Conservation (phyloP, 2,888 invertebrate genomes). For the Pimpla rufipes region DNA sequence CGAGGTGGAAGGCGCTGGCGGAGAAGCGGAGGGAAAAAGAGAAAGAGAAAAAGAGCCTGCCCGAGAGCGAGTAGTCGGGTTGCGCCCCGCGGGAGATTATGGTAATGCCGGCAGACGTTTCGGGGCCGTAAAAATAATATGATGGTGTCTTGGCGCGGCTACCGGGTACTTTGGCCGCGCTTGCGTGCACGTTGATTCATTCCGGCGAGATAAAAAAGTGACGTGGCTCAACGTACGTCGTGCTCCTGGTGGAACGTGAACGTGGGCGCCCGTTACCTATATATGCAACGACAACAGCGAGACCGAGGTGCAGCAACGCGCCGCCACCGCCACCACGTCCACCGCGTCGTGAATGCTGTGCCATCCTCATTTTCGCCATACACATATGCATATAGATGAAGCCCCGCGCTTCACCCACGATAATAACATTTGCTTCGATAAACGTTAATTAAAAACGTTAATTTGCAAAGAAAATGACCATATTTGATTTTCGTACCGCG, state of each 20-base stretch:
- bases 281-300: conserved; percentile 34
- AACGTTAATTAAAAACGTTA: neutral
- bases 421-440: neutral
- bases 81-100: conserved; percentile 79
- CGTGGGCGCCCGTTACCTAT: conserved; percentile 64
- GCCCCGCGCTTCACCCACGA: neutral
- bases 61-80: conserved; percentile 66
- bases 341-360: neutral
- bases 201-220: conserved; percentile 68
- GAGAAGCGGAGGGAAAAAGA: conserved; percentile 52
- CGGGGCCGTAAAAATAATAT: conserved; percentile 83
- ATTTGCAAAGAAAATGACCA: too few relatives aligned
- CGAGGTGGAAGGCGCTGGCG: conserved; percentile 28
- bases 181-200: conserved; percentile 80
- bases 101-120: conserved; percentile 82
- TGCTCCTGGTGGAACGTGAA: conserved; percentile 58
- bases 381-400: conserved; percentile 6
- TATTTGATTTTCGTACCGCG: too few relatives aligned
- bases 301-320: conserved; percentile 37
- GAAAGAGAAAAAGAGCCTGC: conserved; percentile 57
- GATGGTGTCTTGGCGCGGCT: conserved; percentile 80
- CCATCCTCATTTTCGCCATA: conserved; percentile 32
- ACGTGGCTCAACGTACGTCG: conserved; percentile 62
- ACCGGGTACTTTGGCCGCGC: conserved; percentile 80
- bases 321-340: neutral